Evolutionary conservation across 2,113 vertebrate genomes (phyloP).

Genomic region (Limanda limanda): DNA sequence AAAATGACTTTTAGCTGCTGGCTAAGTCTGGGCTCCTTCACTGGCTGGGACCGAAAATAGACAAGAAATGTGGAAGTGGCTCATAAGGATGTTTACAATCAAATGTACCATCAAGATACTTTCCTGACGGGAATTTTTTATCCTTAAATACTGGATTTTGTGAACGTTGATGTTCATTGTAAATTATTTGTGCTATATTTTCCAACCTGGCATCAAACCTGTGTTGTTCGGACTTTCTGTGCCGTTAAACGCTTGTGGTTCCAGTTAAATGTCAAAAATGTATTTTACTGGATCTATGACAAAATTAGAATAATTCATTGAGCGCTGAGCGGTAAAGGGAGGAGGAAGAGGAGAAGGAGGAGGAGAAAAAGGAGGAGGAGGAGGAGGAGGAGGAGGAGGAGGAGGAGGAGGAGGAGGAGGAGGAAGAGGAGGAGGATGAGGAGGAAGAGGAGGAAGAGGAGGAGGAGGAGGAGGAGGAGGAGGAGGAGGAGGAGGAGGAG

Average conservation of each 20-base stretch:
- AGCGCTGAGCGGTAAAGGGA: not conserved
- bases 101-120: not conserved
- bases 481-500: no score
- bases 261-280: not conserved
- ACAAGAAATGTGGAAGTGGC: not conserved
- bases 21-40: slow-evolving; percentile 31
- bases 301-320: not conserved
- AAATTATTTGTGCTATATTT: not conserved
- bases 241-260: not conserved
- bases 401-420: no score
- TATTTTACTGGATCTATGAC: not conserved
- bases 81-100: not conserved
- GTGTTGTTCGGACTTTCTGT: not conserved
- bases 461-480: no score
- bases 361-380: no score
- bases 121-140: not conserved
- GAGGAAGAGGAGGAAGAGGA: no score
- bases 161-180: not conserved
- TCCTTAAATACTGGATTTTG: not conserved
- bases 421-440: no score
- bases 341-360: no score
- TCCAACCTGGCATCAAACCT: not conserved
- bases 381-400: no score
- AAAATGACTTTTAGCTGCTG: slow-evolving; percentile 63
- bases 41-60: slow-evolving; percentile 11